Base-by-base conservation (phyloP, 1,140 invertebrate species). In the Fopius arisanus region DNA sequence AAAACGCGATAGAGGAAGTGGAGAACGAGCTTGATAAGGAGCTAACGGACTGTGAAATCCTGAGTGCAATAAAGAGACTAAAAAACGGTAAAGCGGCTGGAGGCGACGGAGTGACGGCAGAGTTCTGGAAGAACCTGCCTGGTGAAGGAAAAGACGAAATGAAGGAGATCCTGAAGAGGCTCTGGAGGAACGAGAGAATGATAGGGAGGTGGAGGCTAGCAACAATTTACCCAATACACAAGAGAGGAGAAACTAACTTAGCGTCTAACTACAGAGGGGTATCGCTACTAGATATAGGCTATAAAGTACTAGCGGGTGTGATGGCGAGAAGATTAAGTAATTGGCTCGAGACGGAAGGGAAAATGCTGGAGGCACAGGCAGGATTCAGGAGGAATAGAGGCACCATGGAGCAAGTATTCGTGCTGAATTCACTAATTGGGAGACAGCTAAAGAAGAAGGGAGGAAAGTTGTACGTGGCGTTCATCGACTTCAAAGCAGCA, bases 51-150 rank as follows among this genome's bases (percentile, higher is more conserved):
- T 48, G 69, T 29, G 80, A 81, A 68, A 67, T 81, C 10, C 19
- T 68, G 65, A 73, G 74, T 12, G 77, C 79, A 16, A 74, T 83
- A 41, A 76, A 70, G 66, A 74, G 72, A 29, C 76, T 82, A 1
- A 82, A 81, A 66, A 79, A 71, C 19, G 74, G 75, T n/a, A 83
- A 84, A 73, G 75, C 80, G 14, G 77, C 74, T 12, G 80, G 80
- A 29, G 69, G 68, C 4, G 82, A 82, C 70, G 75, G 77, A 2
- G 75, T 83, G 6, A 70, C 75, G 40, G 75, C 75, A 12, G 80
- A 83, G 23, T 63, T 80, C 26, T 68, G 82, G 16, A 81, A 82
- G 48, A 16, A 40, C 9, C 19, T 75, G 67, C 69, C 19, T 19
- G 71, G 51, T 70, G 67, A 14, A 41, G 75, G 37, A 3, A 26